Conservation (phyloP, 2,797 vertebrate species). For the Spatula clypeata region DNA sequence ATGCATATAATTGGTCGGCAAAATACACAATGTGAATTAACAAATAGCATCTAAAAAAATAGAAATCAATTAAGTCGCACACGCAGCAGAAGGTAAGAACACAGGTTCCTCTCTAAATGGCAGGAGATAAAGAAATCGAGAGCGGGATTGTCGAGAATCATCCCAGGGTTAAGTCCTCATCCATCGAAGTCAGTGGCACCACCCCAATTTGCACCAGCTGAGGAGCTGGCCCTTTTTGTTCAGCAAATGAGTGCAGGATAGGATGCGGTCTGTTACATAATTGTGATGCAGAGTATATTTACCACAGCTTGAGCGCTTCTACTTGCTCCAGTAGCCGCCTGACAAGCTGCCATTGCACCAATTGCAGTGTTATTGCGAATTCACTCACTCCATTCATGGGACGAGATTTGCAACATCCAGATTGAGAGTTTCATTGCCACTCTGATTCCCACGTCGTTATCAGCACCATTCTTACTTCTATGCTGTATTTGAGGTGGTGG, state of each 20-base stretch:
- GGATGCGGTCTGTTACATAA: constrained; percentile 5
- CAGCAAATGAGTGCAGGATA: background rate
- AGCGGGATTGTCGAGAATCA: background rate
- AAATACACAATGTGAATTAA: constrained; percentile 56
- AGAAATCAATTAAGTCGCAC: constrained; percentile 63
- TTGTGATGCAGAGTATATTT: background rate
- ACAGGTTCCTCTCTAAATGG: constrained; percentile 33
- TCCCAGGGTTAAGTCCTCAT: background rate
- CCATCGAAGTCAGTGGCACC: fast-evolving
- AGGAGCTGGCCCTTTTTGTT: constrained; percentile 67
- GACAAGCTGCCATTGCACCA: background rate
- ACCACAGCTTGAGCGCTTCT: constrained; percentile 28
- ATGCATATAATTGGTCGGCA: constrained; percentile 46
- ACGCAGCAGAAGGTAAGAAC: constrained; percentile 46
- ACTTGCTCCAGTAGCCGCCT: background rate
- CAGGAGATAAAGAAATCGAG: background rate
- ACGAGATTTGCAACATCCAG: background rate
- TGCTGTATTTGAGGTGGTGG: background rate
- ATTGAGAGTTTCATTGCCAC: background rate
- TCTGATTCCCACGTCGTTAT: background rate
- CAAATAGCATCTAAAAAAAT: constrained; percentile 45
- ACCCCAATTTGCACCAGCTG: background rate
- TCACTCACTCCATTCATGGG: background rate
- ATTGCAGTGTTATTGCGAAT: background rate
- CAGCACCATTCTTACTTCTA: background rate